Percentiles rank a stretch among this genome's conserved stretches.
Conservation (phyloP, 2,888 invertebrate species). For the Epinotia bilunana region DNA sequence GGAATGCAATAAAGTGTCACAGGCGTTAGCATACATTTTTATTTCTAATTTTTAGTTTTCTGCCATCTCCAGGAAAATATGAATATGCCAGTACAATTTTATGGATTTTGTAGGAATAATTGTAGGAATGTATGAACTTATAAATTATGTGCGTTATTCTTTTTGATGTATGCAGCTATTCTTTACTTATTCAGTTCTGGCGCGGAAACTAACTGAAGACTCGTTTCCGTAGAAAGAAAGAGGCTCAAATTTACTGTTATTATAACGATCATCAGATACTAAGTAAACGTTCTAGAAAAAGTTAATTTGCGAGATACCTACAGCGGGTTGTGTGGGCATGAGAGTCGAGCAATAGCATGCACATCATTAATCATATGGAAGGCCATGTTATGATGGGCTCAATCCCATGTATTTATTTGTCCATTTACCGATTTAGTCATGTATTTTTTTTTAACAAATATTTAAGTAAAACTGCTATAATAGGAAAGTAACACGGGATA, state of each 20-base stretch:
- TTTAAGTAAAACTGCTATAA: too few species aligned
- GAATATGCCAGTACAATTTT: too few species aligned
- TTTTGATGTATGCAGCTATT: too few species aligned
- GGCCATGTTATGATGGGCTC: slow-evolving; percentile 8
- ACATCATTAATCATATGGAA: slow-evolving; percentile 36
- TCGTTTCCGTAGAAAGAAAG: neutral
- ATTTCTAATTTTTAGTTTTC: too few species aligned
- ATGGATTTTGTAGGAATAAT: too few species aligned
- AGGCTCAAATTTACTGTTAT: slow-evolving; percentile 1
- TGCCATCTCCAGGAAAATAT: too few species aligned
- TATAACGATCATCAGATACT: slow-evolving; percentile 11
- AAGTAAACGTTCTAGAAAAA: slow-evolving; percentile 36
- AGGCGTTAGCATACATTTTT: too few species aligned
- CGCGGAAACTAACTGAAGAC: neutral
- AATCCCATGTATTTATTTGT: neutral
- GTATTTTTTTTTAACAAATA: neutral
- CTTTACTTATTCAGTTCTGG: too few species aligned
- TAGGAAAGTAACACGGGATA: too few species aligned
- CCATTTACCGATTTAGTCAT: neutral
- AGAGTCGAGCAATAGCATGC: slow-evolving; percentile 26
- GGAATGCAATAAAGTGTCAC: too few species aligned
- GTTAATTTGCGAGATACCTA: slow-evolving; percentile 39
- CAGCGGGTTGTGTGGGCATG: slow-evolving; percentile 28
- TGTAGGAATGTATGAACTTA: too few species aligned
- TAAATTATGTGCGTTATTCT: too few species aligned